Base-by-base conservation (phyloP, 2,888 invertebrate species). In the Tiphia femorata region DNA sequence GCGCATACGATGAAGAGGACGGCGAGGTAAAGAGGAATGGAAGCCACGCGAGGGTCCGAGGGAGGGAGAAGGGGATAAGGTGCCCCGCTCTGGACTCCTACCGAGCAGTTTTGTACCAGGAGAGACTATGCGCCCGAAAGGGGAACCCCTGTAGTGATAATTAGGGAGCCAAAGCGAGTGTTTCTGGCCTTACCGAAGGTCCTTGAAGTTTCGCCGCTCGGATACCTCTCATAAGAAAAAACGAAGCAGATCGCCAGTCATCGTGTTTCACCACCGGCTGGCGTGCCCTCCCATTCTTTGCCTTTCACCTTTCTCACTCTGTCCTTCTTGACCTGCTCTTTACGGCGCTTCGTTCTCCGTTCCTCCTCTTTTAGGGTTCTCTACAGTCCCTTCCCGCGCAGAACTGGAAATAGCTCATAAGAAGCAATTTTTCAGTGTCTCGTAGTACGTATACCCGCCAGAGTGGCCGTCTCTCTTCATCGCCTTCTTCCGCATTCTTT, bases 121-220 rank as follows among this genome's bases (percentile, higher is more conserved):
- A 77, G 76, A 75, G 74, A 71, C 70, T 67, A 70, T 74, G 63
- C 72, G 75, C 69, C 76, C 75, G 77, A 78, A 76, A 78, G 81
- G 80, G 81, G 78, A 77, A 80, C 81, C 81, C 82, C 82, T 67
- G 81, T 75, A 72, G 82, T 70, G 82, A 82, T 82, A 82, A 82
- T 82, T 82, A 82, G 82, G 80, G 80, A 76, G 78, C 81, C 80
- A 70, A n/a, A 70, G 78, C 80, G 82, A 80, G 81, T 81, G 80
- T 82, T 81, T 80, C 80, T 81, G 77, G 77, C 75, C 78, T 70
- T 80, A 76, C 75, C 67, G 72, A 72, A 72, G 74, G 75, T 76
- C 79, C 82, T 82, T 82, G 79, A 81, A 81, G 81, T 80, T 81
- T 76, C 62, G 79, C 81, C 81, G 81, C 80, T 58, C 71, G 72